A percentile compares a stretch with the other conserved stretches of the same genome.
Conservation (phyloP, 2,888 invertebrate genomes). For the Rotaria macrura region DNA sequence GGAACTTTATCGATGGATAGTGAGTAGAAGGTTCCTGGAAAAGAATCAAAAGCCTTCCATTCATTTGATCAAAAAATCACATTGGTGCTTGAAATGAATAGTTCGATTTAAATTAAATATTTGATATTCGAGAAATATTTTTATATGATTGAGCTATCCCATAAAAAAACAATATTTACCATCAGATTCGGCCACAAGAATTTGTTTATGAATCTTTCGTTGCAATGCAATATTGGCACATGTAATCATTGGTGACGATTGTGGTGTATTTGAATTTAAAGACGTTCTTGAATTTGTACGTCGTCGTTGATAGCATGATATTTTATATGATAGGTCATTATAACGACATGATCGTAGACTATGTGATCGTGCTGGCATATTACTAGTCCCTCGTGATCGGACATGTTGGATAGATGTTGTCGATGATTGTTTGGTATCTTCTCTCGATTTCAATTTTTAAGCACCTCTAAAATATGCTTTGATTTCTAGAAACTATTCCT, state of each 20-base stretch:
- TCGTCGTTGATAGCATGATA: background rate
- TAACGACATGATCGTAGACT: background rate
- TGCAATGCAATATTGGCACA: conserved; percentile 7
- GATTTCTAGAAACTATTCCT: no score
- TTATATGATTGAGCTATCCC: no score
- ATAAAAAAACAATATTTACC: no score
- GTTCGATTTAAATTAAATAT: no score
- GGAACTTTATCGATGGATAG: no score
- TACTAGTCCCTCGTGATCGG: background rate
- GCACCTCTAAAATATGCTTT: background rate
- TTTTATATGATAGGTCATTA: background rate
- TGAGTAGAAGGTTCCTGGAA: no score
- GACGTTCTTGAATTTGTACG: background rate
- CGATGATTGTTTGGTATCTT: background rate
- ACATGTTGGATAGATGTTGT: background rate
- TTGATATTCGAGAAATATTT: no score
- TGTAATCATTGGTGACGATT: background rate
- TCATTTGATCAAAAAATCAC: no score
- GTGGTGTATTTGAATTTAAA: background rate
- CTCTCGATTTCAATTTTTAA: background rate
- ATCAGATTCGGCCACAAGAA: background rate
- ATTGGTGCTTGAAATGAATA: no score
- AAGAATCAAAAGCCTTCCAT: no score
- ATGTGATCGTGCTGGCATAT: background rate
- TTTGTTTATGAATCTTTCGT: conserved; percentile 17